These are phyloP conservation scores for Dryocosmus kuriphilus DNA, from an alignment of 2,888 invertebrate species.

Conservation along the genomic window DNA sequence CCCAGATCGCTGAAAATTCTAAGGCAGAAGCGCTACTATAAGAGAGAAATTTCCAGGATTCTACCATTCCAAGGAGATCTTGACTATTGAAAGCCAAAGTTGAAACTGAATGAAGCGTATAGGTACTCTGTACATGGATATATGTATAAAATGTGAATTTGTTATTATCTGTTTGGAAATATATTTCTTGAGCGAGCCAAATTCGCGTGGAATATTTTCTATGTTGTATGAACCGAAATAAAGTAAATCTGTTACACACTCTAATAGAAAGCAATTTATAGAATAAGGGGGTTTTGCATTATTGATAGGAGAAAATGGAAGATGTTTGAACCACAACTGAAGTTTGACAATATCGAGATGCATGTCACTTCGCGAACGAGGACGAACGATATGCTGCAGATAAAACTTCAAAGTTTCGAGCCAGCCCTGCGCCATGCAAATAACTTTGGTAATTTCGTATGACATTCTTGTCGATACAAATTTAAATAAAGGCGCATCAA, in stretches of 20 bases:
- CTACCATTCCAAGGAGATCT: slow-evolving; percentile 26
- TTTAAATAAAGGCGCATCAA: slow-evolving; percentile 35
- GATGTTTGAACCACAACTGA: not conserved
- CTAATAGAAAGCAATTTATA: not conserved
- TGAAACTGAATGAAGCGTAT: slow-evolving; percentile 28
- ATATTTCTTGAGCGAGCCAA: slow-evolving; percentile 1
- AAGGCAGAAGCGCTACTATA: slow-evolving; percentile 8
- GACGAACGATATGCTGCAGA: slow-evolving; percentile 16
- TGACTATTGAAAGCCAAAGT: slow-evolving; percentile 37
- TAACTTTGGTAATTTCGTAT: slow-evolving; percentile 37
- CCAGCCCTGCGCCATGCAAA: slow-evolving; percentile 11
- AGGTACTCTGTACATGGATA: slow-evolving; percentile 7
- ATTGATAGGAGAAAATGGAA: not conserved
- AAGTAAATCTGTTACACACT: not conserved
- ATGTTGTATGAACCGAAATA: too few species aligned
- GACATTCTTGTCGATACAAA: slow-evolving; percentile 38
- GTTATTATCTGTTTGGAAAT: slow-evolving; percentile 17
- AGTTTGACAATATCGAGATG: slow-evolving; percentile 6
- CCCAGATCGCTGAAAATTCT: slow-evolving; percentile 30
- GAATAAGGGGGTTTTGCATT: not conserved
- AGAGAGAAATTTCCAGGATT: slow-evolving; percentile 8
- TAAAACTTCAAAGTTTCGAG: slow-evolving; percentile 32
- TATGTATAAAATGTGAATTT: slow-evolving; percentile 22
- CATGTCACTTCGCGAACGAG: not conserved
- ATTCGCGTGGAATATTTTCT: not conserved